phyloP scores from a whole-genome alignment of 2,888 invertebrate genomes.

The Lissocephala sabroskyi region DNA sequence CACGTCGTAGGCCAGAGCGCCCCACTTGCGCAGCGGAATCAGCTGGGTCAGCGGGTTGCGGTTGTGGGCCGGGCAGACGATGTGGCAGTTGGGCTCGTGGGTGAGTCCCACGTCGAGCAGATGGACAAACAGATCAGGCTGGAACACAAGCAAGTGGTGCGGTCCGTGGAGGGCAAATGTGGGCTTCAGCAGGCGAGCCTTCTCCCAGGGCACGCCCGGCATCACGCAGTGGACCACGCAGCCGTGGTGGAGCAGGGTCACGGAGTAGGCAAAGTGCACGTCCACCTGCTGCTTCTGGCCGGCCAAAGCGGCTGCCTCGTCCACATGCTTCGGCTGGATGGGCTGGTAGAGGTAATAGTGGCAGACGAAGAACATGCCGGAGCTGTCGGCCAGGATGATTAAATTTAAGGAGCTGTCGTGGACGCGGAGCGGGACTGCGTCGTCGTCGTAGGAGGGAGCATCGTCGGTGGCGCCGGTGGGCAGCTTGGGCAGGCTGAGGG shows the following conservation, averaged over 20 bases:
- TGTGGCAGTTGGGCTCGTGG: slow-evolving; percentile 89
- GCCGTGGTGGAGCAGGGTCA: slow-evolving; percentile 87
- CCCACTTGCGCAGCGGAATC: slow-evolving; percentile 76
- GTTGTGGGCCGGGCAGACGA: slow-evolving; percentile 78
- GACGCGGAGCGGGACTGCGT: slow-evolving; percentile 83
- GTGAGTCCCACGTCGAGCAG: slow-evolving; percentile 86
- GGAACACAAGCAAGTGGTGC: slow-evolving; percentile 86
- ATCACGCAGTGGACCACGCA: slow-evolving; percentile 87
- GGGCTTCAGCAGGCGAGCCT: slow-evolving; percentile 83
- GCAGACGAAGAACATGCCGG: slow-evolving; percentile 83
- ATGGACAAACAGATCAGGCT: slow-evolving; percentile 88
- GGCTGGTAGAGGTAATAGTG: slow-evolving; percentile 89
- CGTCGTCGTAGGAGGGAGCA: slow-evolving; percentile 81
- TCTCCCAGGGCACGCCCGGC: slow-evolving; percentile 85
- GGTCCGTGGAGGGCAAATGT: slow-evolving; percentile 84
- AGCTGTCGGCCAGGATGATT: slow-evolving; percentile 82
- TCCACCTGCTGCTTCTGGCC: slow-evolving; percentile 42
- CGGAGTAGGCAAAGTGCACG: slow-evolving; percentile 89
- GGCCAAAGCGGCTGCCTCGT: slow-evolving; percentile 36
- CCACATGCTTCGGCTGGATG: slow-evolving; percentile 72
- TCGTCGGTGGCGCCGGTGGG: slow-evolving; percentile 74
- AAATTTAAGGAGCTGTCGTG: slow-evolving; percentile 88
- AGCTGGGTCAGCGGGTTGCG: slow-evolving; percentile 75
- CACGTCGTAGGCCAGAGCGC: slow-evolving; percentile 74
- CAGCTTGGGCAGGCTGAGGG: slow-evolving; percentile 83